These are phyloP conservation scores for Limonius californicus DNA, from an alignment of 1,140 invertebrate species.

Conservation along the genomic window DNA sequence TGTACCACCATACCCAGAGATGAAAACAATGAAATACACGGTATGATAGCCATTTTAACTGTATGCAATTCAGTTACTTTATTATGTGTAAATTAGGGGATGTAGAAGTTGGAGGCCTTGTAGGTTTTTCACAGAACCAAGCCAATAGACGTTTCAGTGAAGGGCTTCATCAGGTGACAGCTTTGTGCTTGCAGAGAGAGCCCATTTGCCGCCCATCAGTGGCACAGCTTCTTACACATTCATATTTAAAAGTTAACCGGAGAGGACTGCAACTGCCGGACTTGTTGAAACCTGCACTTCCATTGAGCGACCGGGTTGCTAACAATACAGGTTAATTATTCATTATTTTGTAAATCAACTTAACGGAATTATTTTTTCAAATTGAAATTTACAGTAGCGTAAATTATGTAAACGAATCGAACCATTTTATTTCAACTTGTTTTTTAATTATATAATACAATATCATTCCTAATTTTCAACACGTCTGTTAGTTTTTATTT, in stretches of 20 bases:
- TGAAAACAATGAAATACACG: slow-evolving; percentile 48
- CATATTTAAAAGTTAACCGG: slow-evolving; percentile 68
- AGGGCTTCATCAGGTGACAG: slow-evolving; percentile 70
- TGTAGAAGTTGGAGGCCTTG: not conserved
- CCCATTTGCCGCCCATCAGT: slow-evolving; percentile 60
- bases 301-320: slow-evolving; percentile 49
- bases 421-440: no score
- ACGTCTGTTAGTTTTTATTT: no score
- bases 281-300: slow-evolving; percentile 52
- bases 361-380: no score
- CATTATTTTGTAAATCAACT: slow-evolving; percentile 13
- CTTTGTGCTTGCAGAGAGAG: slow-evolving; percentile 65
- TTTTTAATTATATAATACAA: no score
- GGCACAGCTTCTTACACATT: slow-evolving; percentile 64
- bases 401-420: no score
- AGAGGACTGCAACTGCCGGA: slow-evolving; percentile 47
- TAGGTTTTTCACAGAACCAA: slow-evolving; percentile 34
- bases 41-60: no score
- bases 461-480: no score
- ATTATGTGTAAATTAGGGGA: no score
- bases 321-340: slow-evolving; percentile 46
- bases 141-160: slow-evolving; percentile 62
- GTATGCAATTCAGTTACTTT: no score
- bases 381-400: no score
- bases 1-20: slow-evolving; percentile 63